phyloP scores from a whole-genome alignment of 2,888 invertebrate genomes.

The Pseudolycoriella hygida region DNA sequence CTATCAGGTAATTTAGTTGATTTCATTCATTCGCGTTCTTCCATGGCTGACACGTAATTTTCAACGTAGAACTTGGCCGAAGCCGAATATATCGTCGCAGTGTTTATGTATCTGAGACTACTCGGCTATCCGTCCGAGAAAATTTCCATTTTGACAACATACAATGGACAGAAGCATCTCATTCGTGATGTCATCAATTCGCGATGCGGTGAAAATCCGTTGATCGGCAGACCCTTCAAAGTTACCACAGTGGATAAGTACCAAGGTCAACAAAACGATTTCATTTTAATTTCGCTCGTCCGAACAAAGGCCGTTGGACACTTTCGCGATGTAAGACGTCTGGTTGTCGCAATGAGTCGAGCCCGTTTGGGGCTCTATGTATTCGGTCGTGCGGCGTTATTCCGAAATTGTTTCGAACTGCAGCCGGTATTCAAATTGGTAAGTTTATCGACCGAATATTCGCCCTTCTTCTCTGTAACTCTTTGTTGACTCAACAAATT shows the following conservation, averaged over 20 bases:
- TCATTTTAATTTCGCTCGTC: conserved; percentile 88
- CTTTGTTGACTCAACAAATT: neutral
- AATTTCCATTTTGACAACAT: conserved; percentile 94
- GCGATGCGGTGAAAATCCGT: conserved; percentile 83
- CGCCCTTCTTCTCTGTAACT: no score
- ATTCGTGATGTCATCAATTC: conserved; percentile 89
- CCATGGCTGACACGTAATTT: neutral
- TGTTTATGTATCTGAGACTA: conserved; percentile 96
- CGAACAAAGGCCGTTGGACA: conserved; percentile 96
- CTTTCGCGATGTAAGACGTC: conserved; percentile 83
- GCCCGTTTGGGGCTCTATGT: conserved; percentile 92
- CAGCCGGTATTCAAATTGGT: conserved; percentile 88
- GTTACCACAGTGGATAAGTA: conserved; percentile 97
- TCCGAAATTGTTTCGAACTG: conserved; percentile 92
- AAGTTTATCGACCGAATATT: conserved; percentile 7
- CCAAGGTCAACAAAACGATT: conserved; percentile 99
- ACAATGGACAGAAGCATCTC: conserved; percentile 97
- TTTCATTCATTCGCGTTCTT: neutral
- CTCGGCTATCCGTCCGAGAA: conserved; percentile 92
- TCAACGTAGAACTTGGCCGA: conserved; percentile 56
- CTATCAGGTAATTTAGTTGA: conserved; percentile 57
- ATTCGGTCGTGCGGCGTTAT: conserved; percentile 81
- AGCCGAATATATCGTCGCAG: conserved; percentile 89
- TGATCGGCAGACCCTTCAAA: conserved; percentile 86
- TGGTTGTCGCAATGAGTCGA: conserved; percentile 95